Evolutionary conservation across 37 sponge, comb jelly and placozoan species (phyloP), one percentile per base, ranked within the genome.

Genomic region (Agelas oroides): DNA sequence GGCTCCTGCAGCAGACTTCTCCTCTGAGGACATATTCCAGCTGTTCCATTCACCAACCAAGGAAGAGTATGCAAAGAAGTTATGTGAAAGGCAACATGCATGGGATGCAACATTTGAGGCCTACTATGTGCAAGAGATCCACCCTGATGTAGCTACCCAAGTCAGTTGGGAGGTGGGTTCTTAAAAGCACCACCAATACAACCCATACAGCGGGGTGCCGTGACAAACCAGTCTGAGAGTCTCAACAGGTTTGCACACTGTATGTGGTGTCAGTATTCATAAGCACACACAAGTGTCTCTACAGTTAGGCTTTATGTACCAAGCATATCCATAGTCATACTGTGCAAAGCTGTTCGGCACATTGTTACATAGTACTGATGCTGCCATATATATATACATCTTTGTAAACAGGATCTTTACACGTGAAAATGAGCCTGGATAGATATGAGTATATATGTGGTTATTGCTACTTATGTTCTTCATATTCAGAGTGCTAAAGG

Each of bases 141-240:
- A 85, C 41, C 61, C 73, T 19, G 62, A 36, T 58, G 83, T n/a
- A n/a, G n/a, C n/a, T 82, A 59, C 70, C 70, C 14, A 0, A 13
- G 16, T 60, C 35, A 35, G 8, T 83, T 27, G 73, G 84, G 19
- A 27, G 84, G 18, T 84, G 85, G 76, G 60, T 63, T 11, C 65
- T 87, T n/a, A 87, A 52, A 25, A 80, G 28, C 68, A 75, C 23
- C 73, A 71, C 21, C 2, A 78, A 25, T 89, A 89, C 61, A 89
- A 89, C 35, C 72, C 81, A 20, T 89, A 83, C 84, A 83, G 89
- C 69, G 91, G 91, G 3, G 84, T 88, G 53, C 84, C 81, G n/a
- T n/a, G 20, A 90, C 24, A 41, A 91, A 91, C 64, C 91, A 91
- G 53, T 76, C 79, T 53, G 91, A 91, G 57, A 70, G 83, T 0